Evolutionary conservation across 64 coral and sea anemone species (phyloP).

Genomic region (Anthopleura sola): DNA sequence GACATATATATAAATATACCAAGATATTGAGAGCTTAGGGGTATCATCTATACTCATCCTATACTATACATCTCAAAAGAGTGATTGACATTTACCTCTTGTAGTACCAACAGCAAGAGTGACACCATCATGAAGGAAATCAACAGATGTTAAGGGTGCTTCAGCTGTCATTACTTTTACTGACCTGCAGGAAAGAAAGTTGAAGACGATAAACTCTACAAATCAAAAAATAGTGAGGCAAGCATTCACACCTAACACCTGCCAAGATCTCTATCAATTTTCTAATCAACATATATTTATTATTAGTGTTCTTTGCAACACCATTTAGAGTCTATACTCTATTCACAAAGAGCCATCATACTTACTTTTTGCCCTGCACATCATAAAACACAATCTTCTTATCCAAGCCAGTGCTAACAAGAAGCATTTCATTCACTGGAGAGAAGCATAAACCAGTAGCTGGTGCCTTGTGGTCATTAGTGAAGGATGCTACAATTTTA

Average conservation of each 20-base stretch:
- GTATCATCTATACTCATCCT: too few relatives aligned
- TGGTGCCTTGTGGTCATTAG: conserved; percentile 84
- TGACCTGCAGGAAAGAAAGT: conserved; percentile 30
- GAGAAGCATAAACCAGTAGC: conserved; percentile 83
- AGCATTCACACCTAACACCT: too few relatives aligned
- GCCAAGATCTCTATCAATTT: too few relatives aligned
- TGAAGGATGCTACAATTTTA: conserved; percentile 85
- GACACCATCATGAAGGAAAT: conserved; percentile 92
- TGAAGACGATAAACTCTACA: not conserved
- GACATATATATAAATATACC: too few relatives aligned
- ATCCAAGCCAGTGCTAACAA: conserved; percentile 80
- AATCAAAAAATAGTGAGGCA: not conserved
- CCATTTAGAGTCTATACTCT: too few relatives aligned
- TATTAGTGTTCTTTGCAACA: too few relatives aligned
- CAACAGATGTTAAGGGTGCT: conserved; percentile 77
- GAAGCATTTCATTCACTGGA: conserved; percentile 96
- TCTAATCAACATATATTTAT: too few relatives aligned
- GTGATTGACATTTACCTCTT: conserved; percentile 40
- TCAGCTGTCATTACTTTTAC: conserved; percentile 88
- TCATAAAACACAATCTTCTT: conserved; percentile 97
- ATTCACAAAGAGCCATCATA: not conserved
- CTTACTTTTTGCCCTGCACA: conserved; percentile 91
- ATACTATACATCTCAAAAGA: too few relatives aligned
- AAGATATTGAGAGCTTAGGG: not conserved
- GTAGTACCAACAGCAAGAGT: conserved; percentile 91